Conservation (phyloP, 2,888 invertebrate genomes). For the Acutogordius australiensis region DNA sequence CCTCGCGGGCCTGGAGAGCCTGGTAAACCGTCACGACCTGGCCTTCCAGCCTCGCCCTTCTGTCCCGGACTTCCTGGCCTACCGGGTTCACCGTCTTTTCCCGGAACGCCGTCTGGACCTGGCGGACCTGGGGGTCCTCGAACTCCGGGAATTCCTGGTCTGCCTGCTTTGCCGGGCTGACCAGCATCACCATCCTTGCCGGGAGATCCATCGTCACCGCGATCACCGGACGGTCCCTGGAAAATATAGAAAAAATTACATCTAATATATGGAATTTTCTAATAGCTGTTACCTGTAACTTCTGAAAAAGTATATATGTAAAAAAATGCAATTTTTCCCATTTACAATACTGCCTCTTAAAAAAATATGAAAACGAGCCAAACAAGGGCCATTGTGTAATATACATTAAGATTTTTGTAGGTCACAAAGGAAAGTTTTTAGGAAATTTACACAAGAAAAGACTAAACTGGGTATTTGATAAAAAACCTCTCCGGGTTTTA, state of each 20-base stretch:
- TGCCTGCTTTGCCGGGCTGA: conserved; percentile 3
- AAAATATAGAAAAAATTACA: too few relatives aligned
- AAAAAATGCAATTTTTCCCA: too few relatives aligned
- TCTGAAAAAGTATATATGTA: too few relatives aligned
- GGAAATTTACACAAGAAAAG: too few relatives aligned
- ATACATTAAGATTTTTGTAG: too few relatives aligned
- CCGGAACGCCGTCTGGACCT: conserved; percentile 6
- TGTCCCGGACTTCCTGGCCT: conserved; percentile 5
- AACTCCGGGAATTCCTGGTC: conserved; percentile 7
- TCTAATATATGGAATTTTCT: background rate
- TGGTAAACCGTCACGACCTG: conserved; percentile 10
- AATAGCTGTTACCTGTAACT: too few relatives aligned
- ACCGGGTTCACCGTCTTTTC: conserved; percentile 9
- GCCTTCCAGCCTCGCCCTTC: conserved; percentile 1
- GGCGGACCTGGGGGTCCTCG: background rate
- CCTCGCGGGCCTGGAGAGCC: background rate
- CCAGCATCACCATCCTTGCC: conserved; percentile 10
- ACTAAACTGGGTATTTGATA: too few relatives aligned
- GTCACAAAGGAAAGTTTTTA: too few relatives aligned
- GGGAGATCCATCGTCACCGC: conserved; percentile 6
- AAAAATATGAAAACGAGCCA: too few relatives aligned
- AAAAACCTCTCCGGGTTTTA: too few relatives aligned
- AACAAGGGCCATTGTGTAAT: too few relatives aligned
- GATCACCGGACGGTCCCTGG: background rate
- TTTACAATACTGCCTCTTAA: too few relatives aligned